Evolutionary conservation across 1,140 invertebrate genomes (phyloP).

Genomic region (Drosophila littoralis): DNA sequence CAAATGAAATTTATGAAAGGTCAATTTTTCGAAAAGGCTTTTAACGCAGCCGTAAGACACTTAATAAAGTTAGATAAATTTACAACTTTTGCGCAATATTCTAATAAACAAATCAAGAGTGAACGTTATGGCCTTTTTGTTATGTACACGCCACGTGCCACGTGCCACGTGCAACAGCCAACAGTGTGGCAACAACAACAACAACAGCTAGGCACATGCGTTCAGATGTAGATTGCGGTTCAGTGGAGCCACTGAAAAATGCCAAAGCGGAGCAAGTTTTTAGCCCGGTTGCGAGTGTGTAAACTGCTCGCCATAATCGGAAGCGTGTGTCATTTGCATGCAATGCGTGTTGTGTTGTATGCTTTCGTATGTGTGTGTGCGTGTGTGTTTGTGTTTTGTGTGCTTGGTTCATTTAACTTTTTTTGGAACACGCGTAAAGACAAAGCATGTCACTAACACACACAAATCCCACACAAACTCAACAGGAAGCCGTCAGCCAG

Average conservation of each 20-base stretch:
- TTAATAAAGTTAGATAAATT: conserved; percentile 25
- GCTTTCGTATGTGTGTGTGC: not conserved
- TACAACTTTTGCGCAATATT: conserved; percentile 7
- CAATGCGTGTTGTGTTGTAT: conserved; percentile 19
- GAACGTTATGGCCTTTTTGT: not conserved
- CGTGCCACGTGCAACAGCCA: not conserved
- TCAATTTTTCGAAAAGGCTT: conserved; percentile 33
- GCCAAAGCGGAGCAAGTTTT: conserved; percentile 1
- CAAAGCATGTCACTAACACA: conserved; percentile 58
- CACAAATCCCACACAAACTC: conserved; percentile 23
- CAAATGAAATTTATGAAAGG: conserved; percentile 36
- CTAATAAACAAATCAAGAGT: conserved; percentile 16
- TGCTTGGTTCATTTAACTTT: conserved; percentile 47
- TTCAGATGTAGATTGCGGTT: conserved; percentile 2
- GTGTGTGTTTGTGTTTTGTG: conserved; percentile 5
- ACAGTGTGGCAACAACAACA: not conserved
- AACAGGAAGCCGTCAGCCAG: conserved; percentile 19
- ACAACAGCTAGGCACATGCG: conserved; percentile 1
- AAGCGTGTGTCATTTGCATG: conserved; percentile 63
- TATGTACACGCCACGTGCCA: conserved; percentile 17
- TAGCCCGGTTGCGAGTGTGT: conserved; percentile 1
- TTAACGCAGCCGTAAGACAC: conserved; percentile 10
- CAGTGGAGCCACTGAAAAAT: not conserved
- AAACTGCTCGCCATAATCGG: conserved; percentile 38
- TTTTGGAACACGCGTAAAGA: conserved; percentile 62